phyloP scores from a whole-genome alignment of 2,888 invertebrate species.

The Agonopterix arenella region DNA sequence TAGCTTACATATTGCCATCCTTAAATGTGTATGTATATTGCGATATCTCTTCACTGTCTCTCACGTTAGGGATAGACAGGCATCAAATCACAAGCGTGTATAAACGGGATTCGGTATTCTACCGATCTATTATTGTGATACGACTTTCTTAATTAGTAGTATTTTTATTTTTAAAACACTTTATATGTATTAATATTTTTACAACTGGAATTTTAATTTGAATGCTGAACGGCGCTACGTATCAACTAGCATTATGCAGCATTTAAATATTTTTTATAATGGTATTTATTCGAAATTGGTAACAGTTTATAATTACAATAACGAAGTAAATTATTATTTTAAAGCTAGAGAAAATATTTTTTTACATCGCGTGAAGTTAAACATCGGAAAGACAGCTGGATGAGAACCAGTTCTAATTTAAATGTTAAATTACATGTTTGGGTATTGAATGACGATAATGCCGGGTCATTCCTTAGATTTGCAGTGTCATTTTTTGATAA shows the following conservation, averaged over 20 bases:
- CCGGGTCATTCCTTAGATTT: not conserved
- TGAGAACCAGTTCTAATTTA: too few species aligned
- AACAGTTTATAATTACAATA: not conserved
- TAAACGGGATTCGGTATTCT: slow-evolving; percentile 31
- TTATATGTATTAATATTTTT: slow-evolving; percentile 16
- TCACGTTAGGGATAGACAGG: slow-evolving; percentile 6
- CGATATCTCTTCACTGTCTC: slow-evolving; percentile 7
- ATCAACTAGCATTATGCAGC: slow-evolving; percentile 20
- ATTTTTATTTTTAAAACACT: slow-evolving; percentile 16
- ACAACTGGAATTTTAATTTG: slow-evolving; percentile 16
- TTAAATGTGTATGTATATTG: slow-evolving; percentile 21
- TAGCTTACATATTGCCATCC: slow-evolving; percentile 37
- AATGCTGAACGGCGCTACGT: slow-evolving; percentile 36
- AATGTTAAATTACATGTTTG: too few species aligned
- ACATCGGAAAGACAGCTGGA: too few species aligned
- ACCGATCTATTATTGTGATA: slow-evolving; percentile 44
- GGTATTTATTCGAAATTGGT: too few species aligned
- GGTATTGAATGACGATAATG: too few species aligned
- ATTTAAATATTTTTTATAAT: too few species aligned
- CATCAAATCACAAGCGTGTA: slow-evolving; percentile 18
- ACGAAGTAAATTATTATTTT: too few species aligned
- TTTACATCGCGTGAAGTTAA: too few species aligned
- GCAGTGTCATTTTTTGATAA: not conserved
- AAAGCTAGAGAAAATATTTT: too few species aligned
- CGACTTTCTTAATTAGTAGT: slow-evolving; percentile 33